Percentiles rank a stretch among this genome's conserved stretches.
These are phyloP conservation scores for Mongoloraphidia duomilia DNA, from an alignment of 2,888 invertebrate genomes.

Conservation along the genomic window DNA sequence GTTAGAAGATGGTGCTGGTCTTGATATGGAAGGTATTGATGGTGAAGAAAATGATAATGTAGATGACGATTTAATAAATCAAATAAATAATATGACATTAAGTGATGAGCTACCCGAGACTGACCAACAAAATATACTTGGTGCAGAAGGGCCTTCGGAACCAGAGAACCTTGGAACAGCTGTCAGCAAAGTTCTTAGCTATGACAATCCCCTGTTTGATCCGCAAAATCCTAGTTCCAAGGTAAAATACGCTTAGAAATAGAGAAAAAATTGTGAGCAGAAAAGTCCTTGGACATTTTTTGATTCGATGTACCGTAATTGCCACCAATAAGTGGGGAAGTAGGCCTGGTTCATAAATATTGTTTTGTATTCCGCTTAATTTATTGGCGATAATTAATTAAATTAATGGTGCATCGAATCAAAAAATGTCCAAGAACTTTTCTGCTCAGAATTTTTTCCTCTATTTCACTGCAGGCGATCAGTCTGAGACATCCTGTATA, in stretches of 20 bases:
- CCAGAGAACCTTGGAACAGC: slow-evolving; percentile 39
- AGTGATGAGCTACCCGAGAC: slow-evolving; percentile 22
- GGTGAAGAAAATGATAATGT: slow-evolving; percentile 31
- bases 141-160: slow-evolving; percentile 5
- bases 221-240: slow-evolving; percentile 47
- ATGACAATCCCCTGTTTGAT: slow-evolving; percentile 58
- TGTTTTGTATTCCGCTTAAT: too few species aligned
- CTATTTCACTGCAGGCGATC: background rate
- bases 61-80: slow-evolving; percentile 39
- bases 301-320: too few species aligned
- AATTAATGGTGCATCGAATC: too few species aligned
- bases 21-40: slow-evolving; percentile 23
- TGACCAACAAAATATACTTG: slow-evolving; percentile 18
- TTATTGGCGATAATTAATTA: too few species aligned
- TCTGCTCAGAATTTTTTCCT: background rate
- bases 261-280: too few species aligned
- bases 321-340: too few species aligned
- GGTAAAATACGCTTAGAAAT: slow-evolving; percentile 19
- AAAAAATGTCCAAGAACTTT: too few species aligned
- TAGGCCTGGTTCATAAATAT: too few species aligned
- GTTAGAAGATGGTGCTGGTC: slow-evolving; percentile 31
- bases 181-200: slow-evolving; percentile 44
- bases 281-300: too few species aligned
- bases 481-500: background rate
- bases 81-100: slow-evolving; percentile 46